Percentiles rank a stretch among this genome's conserved stretches.
These are phyloP conservation scores for Ochropacha duplaris DNA, from an alignment of 2,888 invertebrate species.

Conservation along the genomic window DNA sequence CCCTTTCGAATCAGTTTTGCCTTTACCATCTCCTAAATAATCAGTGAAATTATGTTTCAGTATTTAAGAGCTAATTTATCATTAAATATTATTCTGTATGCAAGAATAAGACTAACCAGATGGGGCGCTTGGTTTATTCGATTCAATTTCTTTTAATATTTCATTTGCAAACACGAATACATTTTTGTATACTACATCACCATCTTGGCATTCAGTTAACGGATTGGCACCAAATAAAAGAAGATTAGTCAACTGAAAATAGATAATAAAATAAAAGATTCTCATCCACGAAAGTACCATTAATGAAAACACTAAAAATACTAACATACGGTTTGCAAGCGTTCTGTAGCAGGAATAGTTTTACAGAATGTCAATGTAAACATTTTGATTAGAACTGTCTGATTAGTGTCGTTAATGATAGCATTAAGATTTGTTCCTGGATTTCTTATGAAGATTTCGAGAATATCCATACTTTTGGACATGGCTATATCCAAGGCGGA, in stretches of 20 bases:
- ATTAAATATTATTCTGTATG: too few relatives aligned
- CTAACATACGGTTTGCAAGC: conserved; percentile 50
- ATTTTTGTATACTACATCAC: conserved; percentile 47
- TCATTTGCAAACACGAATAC: conserved; percentile 55
- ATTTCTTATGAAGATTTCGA: conserved; percentile 57
- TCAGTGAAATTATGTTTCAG: neutral
- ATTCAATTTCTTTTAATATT: conserved; percentile 25
- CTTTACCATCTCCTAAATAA: neutral
- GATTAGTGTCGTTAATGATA: conserved; percentile 55
- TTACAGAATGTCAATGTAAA: conserved; percentile 54
- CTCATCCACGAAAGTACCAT: neutral
- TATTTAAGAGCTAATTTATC: too few relatives aligned
- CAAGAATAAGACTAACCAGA: neutral
- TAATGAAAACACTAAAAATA: neutral
- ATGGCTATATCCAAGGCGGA: conserved; percentile 60
- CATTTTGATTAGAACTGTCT: conserved; percentile 62
- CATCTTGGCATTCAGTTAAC: conserved; percentile 52
- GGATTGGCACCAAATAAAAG: conserved; percentile 68
- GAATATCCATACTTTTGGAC: conserved; percentile 39
- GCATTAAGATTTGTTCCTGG: conserved; percentile 56
- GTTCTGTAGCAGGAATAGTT: conserved; percentile 36
- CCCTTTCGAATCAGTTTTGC: conserved; percentile 19
- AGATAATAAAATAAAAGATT: neutral
- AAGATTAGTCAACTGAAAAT: conserved; percentile 57
- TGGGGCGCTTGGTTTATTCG: conserved; percentile 8